Evolutionary conservation across 1,140 invertebrate species (phyloP), one percentile per base, ranked within the genome.

Genomic region (Caenorhabditis brenneri): DNA sequence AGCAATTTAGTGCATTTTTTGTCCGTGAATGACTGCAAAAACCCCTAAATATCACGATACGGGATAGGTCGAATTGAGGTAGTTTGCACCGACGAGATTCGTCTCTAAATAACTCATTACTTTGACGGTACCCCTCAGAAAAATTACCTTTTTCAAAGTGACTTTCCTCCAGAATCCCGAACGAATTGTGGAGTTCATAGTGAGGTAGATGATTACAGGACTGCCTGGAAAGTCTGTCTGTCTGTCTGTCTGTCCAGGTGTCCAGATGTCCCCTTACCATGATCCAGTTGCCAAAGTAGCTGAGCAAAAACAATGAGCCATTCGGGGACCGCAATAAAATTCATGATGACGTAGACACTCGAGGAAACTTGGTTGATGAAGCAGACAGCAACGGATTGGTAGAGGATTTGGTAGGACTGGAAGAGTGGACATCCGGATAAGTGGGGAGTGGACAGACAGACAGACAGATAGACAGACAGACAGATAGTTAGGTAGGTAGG

Each of bases 341-440:
- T 65, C 58, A 65, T 65, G 3, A 65, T 19, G 2, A 65, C 58
- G 36, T 65, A 65, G 22, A 65, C 58, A 65, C 58, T 65, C 7
- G 58, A 65, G 6, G 58, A 65, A 6, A 65, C 58, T 65, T 65
- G 58, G 24, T 65, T 65, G 31, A 65, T 65, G 16, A 65, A 65
- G 19, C 58, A 65, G 36, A 65, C 22, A 19, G 58, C 58, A 5
- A 65, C 31, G 4, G 58, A 65, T n/a, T 65, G 58, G 19, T 65
- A 65, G 3, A 65, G 22, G 36, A 65, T 65, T 19, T 65, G 58
- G 36, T 65, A 65, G 29, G 58, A 65, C 16, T 55, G 19, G 49
- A 51, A 51, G n/a, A n/a, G n/a, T n/a, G n/a, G n/a, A n/a, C n/a
- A n/a, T n/a, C n/a, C n/a, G n/a, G n/a, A n/a, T n/a, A n/a, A n/a